Evolutionary conservation across 1,140 invertebrate genomes (phyloP).

Genomic region (Lucilia cuprina): DNA sequence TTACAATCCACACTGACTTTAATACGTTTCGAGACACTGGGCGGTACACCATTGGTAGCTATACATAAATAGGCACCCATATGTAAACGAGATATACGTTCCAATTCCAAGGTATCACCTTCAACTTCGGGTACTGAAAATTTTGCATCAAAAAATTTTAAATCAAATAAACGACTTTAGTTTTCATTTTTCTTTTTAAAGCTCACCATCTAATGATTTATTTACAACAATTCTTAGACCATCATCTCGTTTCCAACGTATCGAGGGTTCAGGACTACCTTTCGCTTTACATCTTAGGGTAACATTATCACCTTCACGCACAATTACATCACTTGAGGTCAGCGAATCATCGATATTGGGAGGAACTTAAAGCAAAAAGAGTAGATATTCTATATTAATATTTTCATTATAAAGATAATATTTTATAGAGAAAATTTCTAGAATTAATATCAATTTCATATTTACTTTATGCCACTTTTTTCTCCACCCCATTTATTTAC

Average conservation of each 20-base stretch:
- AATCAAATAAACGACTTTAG: too few species aligned
- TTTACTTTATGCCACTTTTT: background rate
- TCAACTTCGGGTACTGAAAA: conserved; percentile 78
- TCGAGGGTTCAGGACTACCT: conserved; percentile 85
- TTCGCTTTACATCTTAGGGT: conserved; percentile 86
- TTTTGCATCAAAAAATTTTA: background rate
- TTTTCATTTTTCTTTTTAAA: background rate
- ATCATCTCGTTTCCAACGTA: conserved; percentile 92
- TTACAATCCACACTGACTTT: conserved; percentile 94
- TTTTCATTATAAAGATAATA: background rate
- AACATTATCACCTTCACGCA: conserved; percentile 88
- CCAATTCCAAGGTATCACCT: conserved; percentile 82
- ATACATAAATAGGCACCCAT: conserved; percentile 93
- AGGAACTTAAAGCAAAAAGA: conserved; percentile 73
- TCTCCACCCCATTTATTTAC: background rate
- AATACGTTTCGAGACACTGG: conserved; percentile 86
- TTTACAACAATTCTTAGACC: conserved; percentile 82
- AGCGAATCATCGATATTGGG: conserved; percentile 90
- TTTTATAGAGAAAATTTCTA: background rate
- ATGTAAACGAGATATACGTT: conserved; percentile 84
- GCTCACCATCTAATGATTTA: conserved; percentile 78
- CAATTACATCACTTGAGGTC: conserved; percentile 89
- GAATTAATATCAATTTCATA: background rate
- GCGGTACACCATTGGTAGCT: conserved; percentile 80
- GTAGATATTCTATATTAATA: background rate